Conservation (phyloP, 92 coral and sea anemone species). For the Palythoa caribaeorum region DNA sequence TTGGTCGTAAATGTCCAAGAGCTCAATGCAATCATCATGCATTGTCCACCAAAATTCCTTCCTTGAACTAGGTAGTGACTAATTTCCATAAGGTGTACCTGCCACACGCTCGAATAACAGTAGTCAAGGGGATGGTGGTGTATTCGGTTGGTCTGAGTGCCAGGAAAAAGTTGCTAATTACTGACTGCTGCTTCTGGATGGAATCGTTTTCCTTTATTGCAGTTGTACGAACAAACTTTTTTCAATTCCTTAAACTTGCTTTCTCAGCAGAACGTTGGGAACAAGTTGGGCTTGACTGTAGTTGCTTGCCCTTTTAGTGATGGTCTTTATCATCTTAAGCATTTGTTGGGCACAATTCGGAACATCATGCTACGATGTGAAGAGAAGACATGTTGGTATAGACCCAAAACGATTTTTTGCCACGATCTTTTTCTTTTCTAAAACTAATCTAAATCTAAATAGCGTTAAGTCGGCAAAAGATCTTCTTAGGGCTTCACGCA, state of each 20-base stretch:
- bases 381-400: no score
- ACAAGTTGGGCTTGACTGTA: slow-evolving; percentile 42
- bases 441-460: no score
- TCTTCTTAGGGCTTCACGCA: no score
- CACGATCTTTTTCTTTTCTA: no score
- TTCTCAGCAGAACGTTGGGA: slow-evolving; percentile 43
- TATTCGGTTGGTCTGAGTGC: slow-evolving; percentile 38
- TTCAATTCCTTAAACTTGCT: slow-evolving; percentile 51
- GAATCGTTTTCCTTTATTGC: slow-evolving; percentile 35
- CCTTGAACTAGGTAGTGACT: slow-evolving; percentile 57
- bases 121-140: slow-evolving; percentile 46
- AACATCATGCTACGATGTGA: background rate
- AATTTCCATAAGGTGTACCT: slow-evolving; percentile 50
- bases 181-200: slow-evolving; percentile 42
- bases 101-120: slow-evolving; percentile 54
- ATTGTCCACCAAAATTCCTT: slow-evolving; percentile 52
- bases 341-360: slow-evolving; percentile 63
- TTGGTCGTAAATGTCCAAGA: slow-evolving; percentile 41
- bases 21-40: slow-evolving; percentile 49
- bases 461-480: no score
- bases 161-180: slow-evolving; percentile 19
- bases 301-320: slow-evolving; percentile 54
- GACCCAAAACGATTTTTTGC: slow-evolving; percentile 54
- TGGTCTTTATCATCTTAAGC: slow-evolving; percentile 57
- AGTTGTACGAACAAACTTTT: no score